Percentiles rank a stretch among this genome's conserved stretches.
Conservation (phyloP, 2,113 vertebrate species). For the Centropristis striata region DNA sequence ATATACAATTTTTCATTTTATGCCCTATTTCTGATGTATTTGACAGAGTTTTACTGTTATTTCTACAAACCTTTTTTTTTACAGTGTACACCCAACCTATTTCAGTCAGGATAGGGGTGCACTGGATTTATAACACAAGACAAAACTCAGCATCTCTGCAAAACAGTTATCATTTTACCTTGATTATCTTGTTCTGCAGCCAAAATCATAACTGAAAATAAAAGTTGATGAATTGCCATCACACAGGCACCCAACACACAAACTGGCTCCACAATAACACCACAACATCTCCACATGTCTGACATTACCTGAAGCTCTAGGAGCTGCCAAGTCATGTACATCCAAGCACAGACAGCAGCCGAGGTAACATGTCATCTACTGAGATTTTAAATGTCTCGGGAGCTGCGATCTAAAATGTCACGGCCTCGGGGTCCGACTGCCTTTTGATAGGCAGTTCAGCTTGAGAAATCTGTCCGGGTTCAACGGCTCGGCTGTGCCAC, state of each 20-base stretch:
- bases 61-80: too few species aligned
- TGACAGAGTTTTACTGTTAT: too few species aligned
- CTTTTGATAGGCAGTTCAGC: conserved; percentile 57
- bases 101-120: too few species aligned
- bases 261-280: conserved; percentile 9
- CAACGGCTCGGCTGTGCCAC: conserved; percentile 46
- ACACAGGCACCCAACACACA: conserved; percentile 3
- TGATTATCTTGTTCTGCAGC: too few species aligned
- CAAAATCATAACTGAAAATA: too few species aligned
- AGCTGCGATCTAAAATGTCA: conserved; percentile 77
- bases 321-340: conserved; percentile 64
- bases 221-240: neutral
- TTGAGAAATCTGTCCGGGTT: conserved; percentile 66
- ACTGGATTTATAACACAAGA: too few species aligned
- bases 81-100: too few species aligned
- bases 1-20: too few species aligned
- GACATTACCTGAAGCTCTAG: conserved; percentile 57
- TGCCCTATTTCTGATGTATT: too few species aligned
- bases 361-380: conserved; percentile 59
- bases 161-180: too few species aligned
- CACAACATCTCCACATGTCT: conserved; percentile 28
- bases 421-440: conserved; percentile 65
- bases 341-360: conserved; percentile 52
- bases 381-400: conserved; percentile 72
- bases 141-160: too few species aligned